These are phyloP conservation scores for Seira ritae DNA, from an alignment of 2,888 invertebrate genomes.

Conservation along the genomic window DNA sequence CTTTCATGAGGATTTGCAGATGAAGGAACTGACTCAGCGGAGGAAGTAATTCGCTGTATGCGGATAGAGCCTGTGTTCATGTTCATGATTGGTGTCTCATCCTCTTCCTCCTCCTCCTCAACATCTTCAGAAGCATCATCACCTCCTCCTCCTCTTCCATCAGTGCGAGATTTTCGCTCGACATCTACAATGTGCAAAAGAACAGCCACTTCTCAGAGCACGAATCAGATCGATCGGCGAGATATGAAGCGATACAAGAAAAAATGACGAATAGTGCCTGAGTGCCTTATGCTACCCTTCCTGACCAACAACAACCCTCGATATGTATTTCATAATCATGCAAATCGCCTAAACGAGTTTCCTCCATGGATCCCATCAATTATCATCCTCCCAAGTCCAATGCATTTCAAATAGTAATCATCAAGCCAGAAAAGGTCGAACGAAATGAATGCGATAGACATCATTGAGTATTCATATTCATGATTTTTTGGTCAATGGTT, in stretches of 20 bases:
- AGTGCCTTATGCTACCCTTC: no score
- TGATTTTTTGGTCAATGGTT: no score
- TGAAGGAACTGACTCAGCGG: neutral
- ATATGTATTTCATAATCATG: no score
- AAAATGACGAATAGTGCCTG: neutral
- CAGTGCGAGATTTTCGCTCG: slow-evolving; percentile 1
- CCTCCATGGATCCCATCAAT: no score
- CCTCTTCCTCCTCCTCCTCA: neutral
- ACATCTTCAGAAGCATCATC: neutral
- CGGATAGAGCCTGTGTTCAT: neutral
- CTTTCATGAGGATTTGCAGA: neutral
- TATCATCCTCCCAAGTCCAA: no score
- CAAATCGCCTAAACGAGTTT: no score
- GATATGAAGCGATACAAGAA: neutral
- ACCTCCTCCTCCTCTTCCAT: neutral
- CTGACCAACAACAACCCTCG: no score
- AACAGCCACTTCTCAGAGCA: slow-evolving; percentile 61
- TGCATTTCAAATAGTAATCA: no score
- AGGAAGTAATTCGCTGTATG: no score
- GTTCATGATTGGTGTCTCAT: neutral
- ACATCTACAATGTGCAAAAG: slow-evolving; percentile 58
- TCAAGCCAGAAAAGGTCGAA: no score
- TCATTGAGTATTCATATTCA: no score
- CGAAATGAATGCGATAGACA: no score
- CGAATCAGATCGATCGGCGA: slow-evolving; percentile 1